Conservation (phyloP, 2,797 vertebrate species). For the Nasua narica region DNA sequence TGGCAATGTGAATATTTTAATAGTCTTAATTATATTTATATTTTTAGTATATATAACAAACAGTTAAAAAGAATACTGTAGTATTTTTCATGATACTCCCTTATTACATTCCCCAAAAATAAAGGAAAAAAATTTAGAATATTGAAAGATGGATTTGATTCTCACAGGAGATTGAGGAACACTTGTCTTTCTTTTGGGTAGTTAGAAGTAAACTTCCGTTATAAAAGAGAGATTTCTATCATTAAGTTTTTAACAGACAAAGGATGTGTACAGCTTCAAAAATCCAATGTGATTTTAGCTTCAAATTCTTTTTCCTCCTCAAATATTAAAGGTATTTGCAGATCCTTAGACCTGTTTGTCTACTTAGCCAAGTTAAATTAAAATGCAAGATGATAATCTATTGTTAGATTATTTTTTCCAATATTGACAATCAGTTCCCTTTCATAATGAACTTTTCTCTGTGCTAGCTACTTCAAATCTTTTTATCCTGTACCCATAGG, state of each 20-base stretch:
- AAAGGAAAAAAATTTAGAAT: neutral
- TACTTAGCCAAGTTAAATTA: conserved; percentile 83
- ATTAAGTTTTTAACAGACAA: conserved; percentile 76
- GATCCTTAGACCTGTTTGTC: conserved; percentile 77
- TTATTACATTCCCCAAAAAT: neutral
- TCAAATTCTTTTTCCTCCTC: conserved; percentile 67
- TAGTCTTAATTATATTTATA: neutral
- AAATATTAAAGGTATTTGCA: conserved; percentile 80
- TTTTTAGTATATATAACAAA: neutral
- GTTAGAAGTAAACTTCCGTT: conserved; percentile 53
- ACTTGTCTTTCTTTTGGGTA: conserved; percentile 45
- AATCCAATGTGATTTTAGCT: conserved; percentile 69
- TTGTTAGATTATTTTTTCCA: conserved; percentile 84
- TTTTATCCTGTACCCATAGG: conserved; percentile 77
- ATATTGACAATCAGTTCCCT: conserved; percentile 81
- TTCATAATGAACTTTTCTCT: conserved; percentile 76
- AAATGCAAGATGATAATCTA: conserved; percentile 80
- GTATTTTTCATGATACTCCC: neutral
- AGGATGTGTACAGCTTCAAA: conserved; percentile 57
- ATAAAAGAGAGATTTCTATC: conserved; percentile 65
- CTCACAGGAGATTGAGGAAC: neutral
- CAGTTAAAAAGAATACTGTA: neutral
- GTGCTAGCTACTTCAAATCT: conserved; percentile 74
- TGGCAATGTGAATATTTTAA: neutral
- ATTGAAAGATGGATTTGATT: conserved; percentile 14